Evolutionary conservation across 2,888 invertebrate species (phyloP).

Genomic region (Pharmacophagus antenor): DNA sequence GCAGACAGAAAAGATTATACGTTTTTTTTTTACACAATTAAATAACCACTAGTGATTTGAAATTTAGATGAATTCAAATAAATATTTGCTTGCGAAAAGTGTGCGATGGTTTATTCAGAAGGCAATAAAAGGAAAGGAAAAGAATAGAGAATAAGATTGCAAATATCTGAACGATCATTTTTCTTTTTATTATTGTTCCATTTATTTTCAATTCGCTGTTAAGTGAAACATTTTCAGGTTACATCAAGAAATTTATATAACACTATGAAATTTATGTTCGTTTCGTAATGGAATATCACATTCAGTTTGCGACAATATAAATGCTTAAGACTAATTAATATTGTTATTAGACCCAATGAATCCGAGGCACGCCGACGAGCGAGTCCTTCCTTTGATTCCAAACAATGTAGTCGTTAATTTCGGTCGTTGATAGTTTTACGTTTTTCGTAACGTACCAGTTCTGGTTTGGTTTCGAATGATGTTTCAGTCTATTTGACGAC

Average conservation of each 20-base stretch:
- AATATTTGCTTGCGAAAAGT: neutral
- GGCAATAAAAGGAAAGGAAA: neutral
- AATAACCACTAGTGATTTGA: slow-evolving; percentile 1
- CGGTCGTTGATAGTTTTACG: too few relatives aligned
- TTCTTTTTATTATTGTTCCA: neutral
- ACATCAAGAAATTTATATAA: neutral
- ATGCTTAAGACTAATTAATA: too few relatives aligned
- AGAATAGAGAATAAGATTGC: slow-evolving; percentile 8
- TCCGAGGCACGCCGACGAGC: too few relatives aligned
- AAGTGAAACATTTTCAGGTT: neutral
- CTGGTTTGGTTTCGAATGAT: too few relatives aligned
- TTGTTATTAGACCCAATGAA: too few relatives aligned
- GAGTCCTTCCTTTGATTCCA: too few relatives aligned
- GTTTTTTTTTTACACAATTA: neutral
- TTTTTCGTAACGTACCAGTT: too few relatives aligned
- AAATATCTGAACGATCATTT: neutral
- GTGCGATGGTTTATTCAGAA: slow-evolving; percentile 6
- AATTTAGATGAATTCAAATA: neutral
- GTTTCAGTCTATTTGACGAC: too few relatives aligned
- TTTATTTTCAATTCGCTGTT: neutral
- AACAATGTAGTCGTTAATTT: too few relatives aligned
- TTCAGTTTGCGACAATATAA: neutral
- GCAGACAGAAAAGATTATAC: too few relatives aligned
- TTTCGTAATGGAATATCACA: neutral
- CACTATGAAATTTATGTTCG: neutral